Base-by-base conservation (phyloP, 2,888 invertebrate species). In the Drosophila rubida region DNA sequence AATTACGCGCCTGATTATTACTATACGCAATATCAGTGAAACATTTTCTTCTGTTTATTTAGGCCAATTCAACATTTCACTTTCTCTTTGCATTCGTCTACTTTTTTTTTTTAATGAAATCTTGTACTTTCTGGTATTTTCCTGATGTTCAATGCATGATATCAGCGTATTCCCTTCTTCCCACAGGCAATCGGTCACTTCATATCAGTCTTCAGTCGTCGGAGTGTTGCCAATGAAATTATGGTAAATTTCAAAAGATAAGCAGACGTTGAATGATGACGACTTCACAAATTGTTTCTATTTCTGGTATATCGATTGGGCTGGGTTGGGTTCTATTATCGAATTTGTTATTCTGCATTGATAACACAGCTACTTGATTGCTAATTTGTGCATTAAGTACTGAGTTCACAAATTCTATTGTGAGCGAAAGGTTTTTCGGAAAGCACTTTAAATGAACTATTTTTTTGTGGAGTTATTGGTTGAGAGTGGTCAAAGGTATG, bases 1-100 rank as follows among this genome's bases (percentile, higher is more conserved):
- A 81, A 83, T 83, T 87, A 83, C 87, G 73, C 79, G 27, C 49
- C 59, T 59, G 73, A 87, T 87, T 78, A 87, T 65, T 69, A 70
- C 49, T 77, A 55, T 45, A 57, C 65, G 46, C 49, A 49, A 55
- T 82, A 85, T 85, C 82, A 59, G 69, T 42, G 16, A 41, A 62
- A 49, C 55, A 27, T 54, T 62, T 61, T 54, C 46, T 32, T 13
- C 22, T 80, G 66, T 83, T 83, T 84, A 71, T 84, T 87, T 87
- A 87, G 82, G 82, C 60, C 84, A 68, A 48, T 51, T 22, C 16
- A 13, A 22, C 30, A 14, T 13, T 44, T 44, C 19, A 30, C 61
- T 59, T 35, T 51, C 16, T 32, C 58, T 39, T 23, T 59, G 35
- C 64, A 9, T 19, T 27, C 27, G 32, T 7, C 49, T 4, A 8